Conservation (phyloP, 2,113 vertebrate species). For the Sula dactylatra region DNA sequence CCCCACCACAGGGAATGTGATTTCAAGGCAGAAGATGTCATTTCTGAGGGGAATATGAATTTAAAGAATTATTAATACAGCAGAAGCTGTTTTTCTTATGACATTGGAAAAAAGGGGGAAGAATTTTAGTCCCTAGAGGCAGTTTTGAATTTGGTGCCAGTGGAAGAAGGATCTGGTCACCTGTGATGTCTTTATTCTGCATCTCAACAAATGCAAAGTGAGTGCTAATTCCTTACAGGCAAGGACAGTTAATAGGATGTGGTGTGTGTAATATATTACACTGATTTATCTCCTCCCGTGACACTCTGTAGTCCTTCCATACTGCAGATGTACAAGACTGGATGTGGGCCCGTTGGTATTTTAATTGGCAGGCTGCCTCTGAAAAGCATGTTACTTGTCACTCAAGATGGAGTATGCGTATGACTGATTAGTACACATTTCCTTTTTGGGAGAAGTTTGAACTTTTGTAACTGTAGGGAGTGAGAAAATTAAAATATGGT, state of each 20-base stretch:
- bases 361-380: background rate
- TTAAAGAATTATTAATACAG: background rate
- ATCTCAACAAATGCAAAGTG: background rate
- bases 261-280: background rate
- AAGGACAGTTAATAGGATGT: background rate
- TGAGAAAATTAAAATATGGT: background rate
- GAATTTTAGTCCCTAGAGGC: background rate
- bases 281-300: background rate
- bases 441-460: background rate
- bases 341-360: background rate
- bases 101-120: fast-evolving
- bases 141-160: background rate
- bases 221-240: background rate
- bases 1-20: fast-evolving
- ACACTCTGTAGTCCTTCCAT: background rate
- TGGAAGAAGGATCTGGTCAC: background rate
- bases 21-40: background rate
- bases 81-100: background rate
- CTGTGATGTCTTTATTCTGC: background rate
- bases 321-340: background rate
- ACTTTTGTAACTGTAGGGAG: background rate
- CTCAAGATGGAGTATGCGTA: background rate
- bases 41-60: background rate
- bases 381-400: background rate
- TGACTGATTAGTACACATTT: background rate